Percentiles rank a stretch among this genome's conserved stretches.
Conservation (phyloP, 2,113 vertebrate species). For the Petromus typicus region DNA sequence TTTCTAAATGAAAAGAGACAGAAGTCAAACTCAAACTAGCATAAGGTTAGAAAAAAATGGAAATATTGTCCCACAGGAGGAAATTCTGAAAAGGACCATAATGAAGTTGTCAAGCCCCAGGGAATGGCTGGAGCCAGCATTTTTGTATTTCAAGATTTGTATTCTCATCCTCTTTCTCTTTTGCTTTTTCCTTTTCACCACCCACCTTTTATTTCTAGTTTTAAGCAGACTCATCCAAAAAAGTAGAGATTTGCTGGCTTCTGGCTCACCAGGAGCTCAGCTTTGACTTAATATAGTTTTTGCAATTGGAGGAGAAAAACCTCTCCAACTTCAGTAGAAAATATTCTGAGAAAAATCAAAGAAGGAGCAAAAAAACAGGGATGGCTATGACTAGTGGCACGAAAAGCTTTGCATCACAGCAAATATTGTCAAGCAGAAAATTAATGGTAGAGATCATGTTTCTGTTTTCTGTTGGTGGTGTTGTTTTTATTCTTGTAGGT, state of each 20-base stretch:
- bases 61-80: background rate
- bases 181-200: background rate
- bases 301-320: background rate
- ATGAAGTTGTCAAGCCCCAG: background rate
- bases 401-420: background rate
- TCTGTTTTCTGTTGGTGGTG: no score
- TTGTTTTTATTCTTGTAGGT: no score
- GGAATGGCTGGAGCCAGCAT: background rate
- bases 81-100: background rate
- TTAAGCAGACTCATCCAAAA: background rate
- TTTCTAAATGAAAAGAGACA: background rate
- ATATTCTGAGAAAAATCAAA: constrained; percentile 5
- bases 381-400: background rate
- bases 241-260: background rate
- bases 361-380: background rate
- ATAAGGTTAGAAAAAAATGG: background rate
- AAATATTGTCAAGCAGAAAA: constrained; percentile 32
- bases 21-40: background rate
- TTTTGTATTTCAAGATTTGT: background rate
- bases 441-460: background rate
- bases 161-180: background rate
- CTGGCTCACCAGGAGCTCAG: background rate
- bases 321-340: background rate
- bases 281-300: background rate
- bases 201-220: background rate